phyloP scores from a whole-genome alignment of 2,797 vertebrate genomes.

The Cichlasoma orientale region DNA sequence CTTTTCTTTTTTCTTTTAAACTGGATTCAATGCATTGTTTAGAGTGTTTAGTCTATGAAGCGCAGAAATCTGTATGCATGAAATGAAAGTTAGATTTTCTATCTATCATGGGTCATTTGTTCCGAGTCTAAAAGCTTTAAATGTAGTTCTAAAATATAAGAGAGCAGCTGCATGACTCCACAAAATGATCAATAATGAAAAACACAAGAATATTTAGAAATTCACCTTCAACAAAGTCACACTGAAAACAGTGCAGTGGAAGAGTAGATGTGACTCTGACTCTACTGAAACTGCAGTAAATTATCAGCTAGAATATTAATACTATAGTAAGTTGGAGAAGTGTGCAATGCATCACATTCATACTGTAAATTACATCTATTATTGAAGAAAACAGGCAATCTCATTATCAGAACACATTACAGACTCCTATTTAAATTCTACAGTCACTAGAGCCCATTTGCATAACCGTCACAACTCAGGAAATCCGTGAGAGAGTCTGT shows the following conservation, averaged over 20 bases:
- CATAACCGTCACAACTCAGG: conserved; percentile 48
- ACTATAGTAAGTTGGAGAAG: neutral
- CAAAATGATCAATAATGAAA: neutral
- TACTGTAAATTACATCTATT: conserved; percentile 19
- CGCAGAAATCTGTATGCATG: neutral
- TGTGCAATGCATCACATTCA: neutral
- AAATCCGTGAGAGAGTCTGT: conserved; percentile 36
- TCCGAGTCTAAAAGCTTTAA: neutral
- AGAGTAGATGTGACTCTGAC: neutral
- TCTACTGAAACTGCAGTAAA: neutral
- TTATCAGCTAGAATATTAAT: neutral
- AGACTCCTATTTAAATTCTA: conserved; percentile 41
- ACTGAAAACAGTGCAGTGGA: neutral
- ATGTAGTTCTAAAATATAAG: neutral
- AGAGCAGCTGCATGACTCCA: neutral
- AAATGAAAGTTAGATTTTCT: neutral
- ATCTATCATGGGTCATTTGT: neutral
- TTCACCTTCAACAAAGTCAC: neutral
- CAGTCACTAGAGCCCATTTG: conserved; percentile 37
- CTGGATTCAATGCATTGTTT: neutral
- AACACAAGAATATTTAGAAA: neutral
- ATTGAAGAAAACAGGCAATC: conserved; percentile 27
- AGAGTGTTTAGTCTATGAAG: neutral
- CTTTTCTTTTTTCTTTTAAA: neutral
- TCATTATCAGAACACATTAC: conserved; percentile 39